Base-by-base conservation (phyloP, 2,888 invertebrate species). In the Patella depressa region DNA sequence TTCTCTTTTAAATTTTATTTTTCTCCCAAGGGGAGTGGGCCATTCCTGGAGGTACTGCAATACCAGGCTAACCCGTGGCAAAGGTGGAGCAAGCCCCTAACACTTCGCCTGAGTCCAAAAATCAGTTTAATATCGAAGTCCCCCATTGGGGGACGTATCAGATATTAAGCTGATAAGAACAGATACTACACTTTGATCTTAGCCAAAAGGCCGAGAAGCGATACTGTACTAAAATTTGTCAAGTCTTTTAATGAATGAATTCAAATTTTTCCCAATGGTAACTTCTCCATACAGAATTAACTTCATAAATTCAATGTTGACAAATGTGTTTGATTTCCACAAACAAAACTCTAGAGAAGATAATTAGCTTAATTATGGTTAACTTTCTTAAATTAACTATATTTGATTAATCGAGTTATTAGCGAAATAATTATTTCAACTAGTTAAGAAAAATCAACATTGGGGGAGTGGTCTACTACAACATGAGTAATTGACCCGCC, bases 131-230 rank as follows among this genome's bases (percentile, higher is more conserved):
- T 88, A 87, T 87, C 88, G 83, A 82, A 79, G 86, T 83, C 77
- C 81, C 83, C 92, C 92, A 92, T 91, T 93, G 92, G 92, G 91
- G 91, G 89, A 91, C 92, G 92, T 94, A 94, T 94, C 93, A 94
- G 94, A 94, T 94, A 94, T 94, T 94, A 94, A 94, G 94, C 94
- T 94, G 93, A 94, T 94, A 94, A 94, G 94, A 94, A 94, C 94
- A 94, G 94, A 94, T 94, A 89, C 87, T 85, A 85, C 84, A 85
- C 85, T 85, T 85, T 86, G 84, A 86, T 85, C 83, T 82, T 84
- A 83, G 83, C 84, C 84, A 84, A 84, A 84, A 84, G 84, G 84
- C 84, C 84, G 84, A 83, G 83, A 83, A 83, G 83, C 83, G 83
- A 83, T 83, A 82, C 77, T 57, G 34, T 9, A 4, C 0, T 12